These are phyloP conservation scores for Coregonus ussuriensis DNA, from an alignment of 2,797 vertebrate species.

Conservation along the genomic window DNA sequence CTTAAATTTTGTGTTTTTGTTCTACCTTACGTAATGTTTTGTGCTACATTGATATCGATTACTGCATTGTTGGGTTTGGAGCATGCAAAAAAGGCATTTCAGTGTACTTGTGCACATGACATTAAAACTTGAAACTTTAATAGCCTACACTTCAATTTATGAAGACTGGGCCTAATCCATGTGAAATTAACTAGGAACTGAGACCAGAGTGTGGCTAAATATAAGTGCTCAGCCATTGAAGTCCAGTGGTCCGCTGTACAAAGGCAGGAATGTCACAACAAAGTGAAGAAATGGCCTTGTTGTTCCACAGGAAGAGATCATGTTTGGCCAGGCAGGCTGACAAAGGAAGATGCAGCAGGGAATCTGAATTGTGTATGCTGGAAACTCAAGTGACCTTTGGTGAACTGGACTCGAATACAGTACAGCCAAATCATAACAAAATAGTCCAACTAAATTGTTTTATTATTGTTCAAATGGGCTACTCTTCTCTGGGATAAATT, in stretches of 20 bases:
- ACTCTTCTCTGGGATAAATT: not conserved
- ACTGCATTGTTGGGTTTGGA: too few relatives aligned
- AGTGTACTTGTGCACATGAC: too few relatives aligned
- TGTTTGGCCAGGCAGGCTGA: slow-evolving; percentile 49
- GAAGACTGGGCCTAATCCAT: not conserved
- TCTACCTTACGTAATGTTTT: too few relatives aligned
- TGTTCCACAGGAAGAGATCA: slow-evolving; percentile 48
- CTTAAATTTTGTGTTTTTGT: too few relatives aligned
- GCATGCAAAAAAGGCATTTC: too few relatives aligned
- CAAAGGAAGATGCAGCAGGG: slow-evolving; percentile 42
- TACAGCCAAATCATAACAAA: not conserved
- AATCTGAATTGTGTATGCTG: slow-evolving; percentile 32
- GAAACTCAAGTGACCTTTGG: slow-evolving; percentile 35
- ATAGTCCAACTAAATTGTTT: not conserved
- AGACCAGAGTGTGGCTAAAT: not conserved
- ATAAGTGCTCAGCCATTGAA: not conserved
- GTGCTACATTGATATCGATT: too few relatives aligned
- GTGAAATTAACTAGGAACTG: not conserved
- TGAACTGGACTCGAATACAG: slow-evolving; percentile 13
- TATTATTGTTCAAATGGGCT: not conserved
- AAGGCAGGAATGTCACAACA: slow-evolving; percentile 59
- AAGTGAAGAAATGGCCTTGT: slow-evolving; percentile 49
- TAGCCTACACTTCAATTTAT: not conserved
- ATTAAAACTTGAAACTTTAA: not conserved
- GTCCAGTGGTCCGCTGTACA: slow-evolving; percentile 21